These are phyloP conservation scores for Furcula furcula DNA, from an alignment of 2,888 invertebrate species.

Conservation along the genomic window DNA sequence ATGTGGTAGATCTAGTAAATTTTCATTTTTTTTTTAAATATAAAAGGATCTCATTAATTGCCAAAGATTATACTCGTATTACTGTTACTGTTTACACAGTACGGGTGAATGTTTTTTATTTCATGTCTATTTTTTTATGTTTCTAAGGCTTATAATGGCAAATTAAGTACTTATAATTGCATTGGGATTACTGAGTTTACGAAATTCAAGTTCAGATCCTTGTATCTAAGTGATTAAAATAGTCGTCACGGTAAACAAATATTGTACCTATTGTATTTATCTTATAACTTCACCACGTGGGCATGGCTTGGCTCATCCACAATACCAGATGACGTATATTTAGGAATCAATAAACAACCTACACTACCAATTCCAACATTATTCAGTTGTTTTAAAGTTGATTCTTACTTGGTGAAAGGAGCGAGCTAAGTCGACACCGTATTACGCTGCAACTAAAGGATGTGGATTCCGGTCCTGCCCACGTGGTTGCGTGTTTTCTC, in stretches of 20 bases:
- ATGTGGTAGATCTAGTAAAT: too few relatives aligned
- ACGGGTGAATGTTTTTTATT: too few relatives aligned
- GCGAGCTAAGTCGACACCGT: slow-evolving; percentile 8
- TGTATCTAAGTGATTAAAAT: slow-evolving; percentile 8
- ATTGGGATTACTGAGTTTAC: too few relatives aligned
- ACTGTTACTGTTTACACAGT: too few relatives aligned
- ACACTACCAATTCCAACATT: slow-evolving; percentile 6
- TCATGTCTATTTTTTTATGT: too few relatives aligned
- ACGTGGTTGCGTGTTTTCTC: slow-evolving; percentile 41
- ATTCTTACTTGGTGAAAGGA: slow-evolving; percentile 7
- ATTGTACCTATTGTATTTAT: slow-evolving; percentile 22
- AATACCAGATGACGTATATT: slow-evolving; percentile 16
- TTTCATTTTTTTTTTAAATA: too few relatives aligned
- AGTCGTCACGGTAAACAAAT: slow-evolving; percentile 27
- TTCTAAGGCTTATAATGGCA: too few relatives aligned
- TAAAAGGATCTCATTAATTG: too few relatives aligned
- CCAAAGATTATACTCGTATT: too few relatives aligned
- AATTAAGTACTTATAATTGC: too few relatives aligned
- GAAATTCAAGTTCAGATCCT: too few relatives aligned
- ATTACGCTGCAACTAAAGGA: slow-evolving; percentile 33
- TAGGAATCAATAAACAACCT: slow-evolving; percentile 12
- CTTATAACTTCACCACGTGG: slow-evolving; percentile 20
- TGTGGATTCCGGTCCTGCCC: slow-evolving; percentile 47
- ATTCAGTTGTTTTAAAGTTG: slow-evolving; percentile 4
- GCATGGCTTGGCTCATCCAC: slow-evolving; percentile 20